A percentile compares a stretch with the other conserved stretches of the same genome.
These are phyloP conservation scores for Ylistrum balloti DNA, from an alignment of 1,140 invertebrate genomes.

Conservation along the genomic window DNA sequence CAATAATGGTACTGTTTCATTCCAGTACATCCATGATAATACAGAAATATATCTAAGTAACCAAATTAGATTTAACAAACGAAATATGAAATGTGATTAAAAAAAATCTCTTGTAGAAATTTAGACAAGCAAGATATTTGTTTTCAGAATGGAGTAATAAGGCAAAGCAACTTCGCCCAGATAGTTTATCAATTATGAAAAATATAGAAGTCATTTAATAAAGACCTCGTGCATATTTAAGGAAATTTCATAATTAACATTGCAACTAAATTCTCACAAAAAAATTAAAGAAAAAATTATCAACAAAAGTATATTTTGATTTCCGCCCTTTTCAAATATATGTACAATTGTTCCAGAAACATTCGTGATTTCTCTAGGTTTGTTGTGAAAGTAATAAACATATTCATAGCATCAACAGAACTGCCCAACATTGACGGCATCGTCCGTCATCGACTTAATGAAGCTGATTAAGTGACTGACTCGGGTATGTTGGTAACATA, in stretches of 20 bases:
- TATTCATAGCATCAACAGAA: not conserved
- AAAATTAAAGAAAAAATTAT: too few relatives aligned
- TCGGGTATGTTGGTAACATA: not conserved
- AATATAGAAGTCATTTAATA: too few relatives aligned
- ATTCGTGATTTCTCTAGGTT: not conserved
- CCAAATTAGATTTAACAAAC: not conserved
- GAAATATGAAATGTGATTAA: not conserved
- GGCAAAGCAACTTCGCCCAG: not conserved
- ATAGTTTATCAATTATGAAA: too few relatives aligned
- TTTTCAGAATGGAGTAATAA: not conserved
- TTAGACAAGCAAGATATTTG: not conserved
- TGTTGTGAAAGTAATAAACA: not conserved
- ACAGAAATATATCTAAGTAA: not conserved
- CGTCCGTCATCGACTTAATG: not conserved
- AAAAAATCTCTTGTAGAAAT: not conserved
- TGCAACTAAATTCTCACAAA: too few relatives aligned
- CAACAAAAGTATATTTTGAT: constrained; percentile 10
- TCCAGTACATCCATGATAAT: not conserved
- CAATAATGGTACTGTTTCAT: not conserved
- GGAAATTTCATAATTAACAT: too few relatives aligned
- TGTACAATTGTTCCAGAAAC: not conserved
- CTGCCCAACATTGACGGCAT: too few relatives aligned
- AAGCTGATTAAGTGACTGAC: not conserved
- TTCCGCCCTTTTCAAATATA: not conserved
- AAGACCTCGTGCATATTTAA: too few relatives aligned